phyloP scores from a whole-genome alignment of 1,140 invertebrate species.

The Diabrotica undecimpunctata region DNA sequence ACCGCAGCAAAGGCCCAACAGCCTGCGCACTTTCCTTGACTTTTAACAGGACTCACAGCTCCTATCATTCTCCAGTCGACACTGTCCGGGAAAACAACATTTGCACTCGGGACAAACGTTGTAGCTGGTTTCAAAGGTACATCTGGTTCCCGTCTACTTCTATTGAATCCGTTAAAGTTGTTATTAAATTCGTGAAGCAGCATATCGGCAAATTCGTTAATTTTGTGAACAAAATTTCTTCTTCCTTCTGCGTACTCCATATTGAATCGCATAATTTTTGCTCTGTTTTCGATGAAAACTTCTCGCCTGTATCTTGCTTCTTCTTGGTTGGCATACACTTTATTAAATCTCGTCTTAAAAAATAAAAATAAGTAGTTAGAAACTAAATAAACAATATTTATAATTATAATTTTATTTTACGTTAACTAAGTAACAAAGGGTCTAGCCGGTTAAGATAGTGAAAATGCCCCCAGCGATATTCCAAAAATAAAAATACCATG shows the following conservation, averaged over 20 bases:
- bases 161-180: slow-evolving; percentile 79
- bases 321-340: slow-evolving; percentile 62
- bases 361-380: slow-evolving; percentile 12
- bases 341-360: slow-evolving; percentile 59
- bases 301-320: slow-evolving; percentile 80
- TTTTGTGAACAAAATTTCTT: slow-evolving; percentile 59
- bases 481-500: no score
- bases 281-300: slow-evolving; percentile 80
- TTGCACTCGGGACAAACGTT: slow-evolving; percentile 37
- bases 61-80: slow-evolving; percentile 42
- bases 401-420: neutral
- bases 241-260: slow-evolving; percentile 60
- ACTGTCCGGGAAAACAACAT: slow-evolving; percentile 35
- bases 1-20: slow-evolving; percentile 59
- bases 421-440: no score
- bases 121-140: slow-evolving; percentile 23
- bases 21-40: slow-evolving; percentile 46
- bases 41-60: slow-evolving; percentile 40
- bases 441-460: no score
- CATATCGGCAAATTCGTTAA: slow-evolving; percentile 79
- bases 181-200: slow-evolving; percentile 74
- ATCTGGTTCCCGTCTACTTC: slow-evolving; percentile 42
- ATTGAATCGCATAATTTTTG: slow-evolving; percentile 83
- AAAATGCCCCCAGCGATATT: no score
- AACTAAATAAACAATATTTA: neutral